phyloP scores from a whole-genome alignment of 92 coral and sea anemone genomes.

The Plumapathes pennacea region DNA sequence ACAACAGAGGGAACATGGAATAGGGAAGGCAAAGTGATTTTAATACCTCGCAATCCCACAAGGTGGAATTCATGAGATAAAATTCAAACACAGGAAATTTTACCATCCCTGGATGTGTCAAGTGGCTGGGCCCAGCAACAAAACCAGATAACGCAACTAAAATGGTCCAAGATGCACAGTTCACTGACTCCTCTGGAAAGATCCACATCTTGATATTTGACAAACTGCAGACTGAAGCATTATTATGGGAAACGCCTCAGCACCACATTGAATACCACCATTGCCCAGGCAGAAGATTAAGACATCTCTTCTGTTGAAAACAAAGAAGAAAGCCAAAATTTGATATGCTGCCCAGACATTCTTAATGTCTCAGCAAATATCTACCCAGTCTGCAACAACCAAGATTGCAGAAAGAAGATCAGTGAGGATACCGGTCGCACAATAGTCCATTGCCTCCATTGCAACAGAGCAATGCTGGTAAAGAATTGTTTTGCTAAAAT shows the following conservation, averaged over 20 bases:
- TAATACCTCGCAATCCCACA: too few relatives aligned
- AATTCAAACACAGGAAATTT: slow-evolving; percentile 12
- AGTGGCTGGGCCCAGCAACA: slow-evolving; percentile 11
- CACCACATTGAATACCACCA: slow-evolving; percentile 14
- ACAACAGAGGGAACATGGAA: too few relatives aligned
- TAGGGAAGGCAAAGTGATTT: too few relatives aligned
- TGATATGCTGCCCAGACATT: slow-evolving; percentile 11
- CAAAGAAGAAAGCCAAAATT: slow-evolving; percentile 1
- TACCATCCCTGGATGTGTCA: slow-evolving; percentile 14
- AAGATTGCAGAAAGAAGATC: slow-evolving; percentile 24
- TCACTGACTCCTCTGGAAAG: slow-evolving; percentile 15
- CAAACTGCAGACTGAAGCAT: slow-evolving; percentile 14
- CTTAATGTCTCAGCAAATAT: background rate
- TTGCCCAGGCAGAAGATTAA: slow-evolving; percentile 13
- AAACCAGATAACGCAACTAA: slow-evolving; percentile 20
- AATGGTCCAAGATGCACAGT: slow-evolving; percentile 14
- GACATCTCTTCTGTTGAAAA: slow-evolving; percentile 10
- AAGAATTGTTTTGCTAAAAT: slow-evolving; percentile 8
- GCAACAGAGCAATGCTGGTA: slow-evolving; percentile 18
- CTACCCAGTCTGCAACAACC: slow-evolving; percentile 20
- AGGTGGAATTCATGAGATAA: too few relatives aligned
- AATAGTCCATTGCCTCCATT: slow-evolving; percentile 16
- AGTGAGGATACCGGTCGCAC: slow-evolving; percentile 19
- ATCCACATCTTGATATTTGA: slow-evolving; percentile 10
- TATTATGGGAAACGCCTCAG: slow-evolving; percentile 20